phyloP scores from a whole-genome alignment of 2,888 invertebrate species.

The Caenorhabditis doughertyi region DNA sequence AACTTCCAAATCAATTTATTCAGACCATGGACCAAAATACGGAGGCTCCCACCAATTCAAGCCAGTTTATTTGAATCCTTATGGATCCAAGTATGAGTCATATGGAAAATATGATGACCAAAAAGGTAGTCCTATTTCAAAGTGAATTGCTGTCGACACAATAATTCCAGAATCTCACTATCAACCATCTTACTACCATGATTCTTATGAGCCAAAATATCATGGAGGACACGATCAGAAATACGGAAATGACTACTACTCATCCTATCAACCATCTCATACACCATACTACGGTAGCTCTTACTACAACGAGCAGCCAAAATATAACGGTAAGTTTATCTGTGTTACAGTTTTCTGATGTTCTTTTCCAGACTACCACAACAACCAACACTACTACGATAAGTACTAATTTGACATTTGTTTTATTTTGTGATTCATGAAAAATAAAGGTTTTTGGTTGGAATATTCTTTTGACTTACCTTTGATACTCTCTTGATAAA shows the following conservation, averaged over 20 bases:
- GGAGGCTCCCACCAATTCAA: slow-evolving; percentile 52
- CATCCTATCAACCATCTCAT: slow-evolving; percentile 55
- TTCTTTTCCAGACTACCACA: slow-evolving; percentile 47
- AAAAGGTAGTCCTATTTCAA: slow-evolving; percentile 8
- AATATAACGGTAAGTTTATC: slow-evolving; percentile 37
- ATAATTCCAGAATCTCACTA: slow-evolving; percentile 38
- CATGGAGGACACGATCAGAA: slow-evolving; percentile 32
- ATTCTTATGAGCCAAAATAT: slow-evolving; percentile 57
- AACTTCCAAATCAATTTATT: not conserved
- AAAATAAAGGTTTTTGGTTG: not conserved
- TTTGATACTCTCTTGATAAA: slow-evolving; percentile 10
- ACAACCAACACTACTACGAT: slow-evolving; percentile 45
- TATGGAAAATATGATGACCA: slow-evolving; percentile 56
- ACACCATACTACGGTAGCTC: slow-evolving; percentile 56
- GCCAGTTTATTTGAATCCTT: slow-evolving; percentile 56
- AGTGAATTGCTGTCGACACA: not conserved
- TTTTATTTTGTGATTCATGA: slow-evolving; percentile 13
- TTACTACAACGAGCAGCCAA: slow-evolving; percentile 53
- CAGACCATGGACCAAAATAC: slow-evolving; percentile 55
- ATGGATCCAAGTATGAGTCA: slow-evolving; percentile 55
- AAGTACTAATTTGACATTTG: slow-evolving; percentile 37
- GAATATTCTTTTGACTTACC: slow-evolving; percentile 10
- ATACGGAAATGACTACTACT: slow-evolving; percentile 58
- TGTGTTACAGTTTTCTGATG: not conserved
- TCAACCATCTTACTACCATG: slow-evolving; percentile 55